phyloP scores from a whole-genome alignment of 1,140 invertebrate species.

The Penaeus vannamei region DNA sequence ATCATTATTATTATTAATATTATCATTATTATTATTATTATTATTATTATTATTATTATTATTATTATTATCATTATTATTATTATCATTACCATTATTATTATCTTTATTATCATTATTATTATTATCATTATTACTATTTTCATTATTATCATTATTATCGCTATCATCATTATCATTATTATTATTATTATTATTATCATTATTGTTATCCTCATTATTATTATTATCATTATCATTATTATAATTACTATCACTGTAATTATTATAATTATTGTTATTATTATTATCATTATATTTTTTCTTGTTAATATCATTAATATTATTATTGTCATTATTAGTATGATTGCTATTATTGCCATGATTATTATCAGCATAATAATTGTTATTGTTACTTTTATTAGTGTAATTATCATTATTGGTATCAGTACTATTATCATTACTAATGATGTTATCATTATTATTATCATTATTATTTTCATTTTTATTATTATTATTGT shows the following conservation, averaged over 20 bases:
- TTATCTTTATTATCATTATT: slow-evolving; percentile 8
- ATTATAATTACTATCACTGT: slow-evolving; percentile 30
- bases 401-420: no score
- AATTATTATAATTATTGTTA: not conserved
- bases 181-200: slow-evolving; percentile 33
- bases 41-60: slow-evolving; percentile 11
- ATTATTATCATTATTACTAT: slow-evolving; percentile 11
- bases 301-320: no score
- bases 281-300: not conserved
- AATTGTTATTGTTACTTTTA: no score
- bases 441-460: no score
- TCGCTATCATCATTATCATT: slow-evolving; percentile 26
- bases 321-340: no score
- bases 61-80: slow-evolving; percentile 33
- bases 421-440: no score
- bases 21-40: not conserved
- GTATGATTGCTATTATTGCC: no score
- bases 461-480: no score
- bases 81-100: not conserved
- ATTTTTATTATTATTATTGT: no score
- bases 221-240: not conserved
- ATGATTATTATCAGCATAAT: no score
- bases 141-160: slow-evolving; percentile 26
- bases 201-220: slow-evolving; percentile 20
- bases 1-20: not conserved